phyloP scores from a whole-genome alignment of 2,113 vertebrate genomes.

The Suricata suricatta region DNA sequence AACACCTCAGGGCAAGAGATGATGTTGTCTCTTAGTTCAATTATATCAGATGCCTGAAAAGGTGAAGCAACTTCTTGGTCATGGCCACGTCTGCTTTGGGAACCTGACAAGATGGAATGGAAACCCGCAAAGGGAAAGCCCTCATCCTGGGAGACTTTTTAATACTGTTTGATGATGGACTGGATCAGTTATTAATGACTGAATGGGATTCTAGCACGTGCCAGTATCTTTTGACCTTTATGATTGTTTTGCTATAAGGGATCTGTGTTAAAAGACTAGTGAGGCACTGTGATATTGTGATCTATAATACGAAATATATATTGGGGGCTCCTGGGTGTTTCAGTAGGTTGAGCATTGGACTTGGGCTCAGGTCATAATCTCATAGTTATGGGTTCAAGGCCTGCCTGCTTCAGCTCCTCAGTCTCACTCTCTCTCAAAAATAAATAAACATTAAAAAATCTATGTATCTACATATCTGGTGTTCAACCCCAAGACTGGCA shows the following conservation, averaged over 20 bases:
- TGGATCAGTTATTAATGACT: not conserved
- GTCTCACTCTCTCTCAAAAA: too few relatives aligned
- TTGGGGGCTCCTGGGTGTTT: too few relatives aligned
- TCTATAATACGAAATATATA: not conserved
- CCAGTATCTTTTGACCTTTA: not conserved
- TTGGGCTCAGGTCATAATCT: too few relatives aligned
- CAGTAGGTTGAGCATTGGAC: too few relatives aligned
- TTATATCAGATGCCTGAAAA: not conserved
- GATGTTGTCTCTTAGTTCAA: not conserved
- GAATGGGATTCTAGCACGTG: not conserved
- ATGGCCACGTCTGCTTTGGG: not conserved
- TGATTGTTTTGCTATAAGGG: not conserved
- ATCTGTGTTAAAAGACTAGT: not conserved
- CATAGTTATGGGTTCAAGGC: too few relatives aligned
- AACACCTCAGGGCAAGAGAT: not conserved
- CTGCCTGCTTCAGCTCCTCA: too few relatives aligned
- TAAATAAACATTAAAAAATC: too few relatives aligned
- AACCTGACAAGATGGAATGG: not conserved
- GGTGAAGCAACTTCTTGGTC: not conserved
- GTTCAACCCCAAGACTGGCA: not conserved
- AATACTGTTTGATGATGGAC: not conserved
- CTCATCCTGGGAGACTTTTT: not conserved
- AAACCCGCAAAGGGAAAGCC: not conserved
- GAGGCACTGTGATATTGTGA: not conserved
- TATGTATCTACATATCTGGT: not conserved